Percentiles rank a stretch among this genome's conserved stretches.
phyloP scores from a whole-genome alignment of 2,113 vertebrate genomes.

The Cercopithecus mona region DNA sequence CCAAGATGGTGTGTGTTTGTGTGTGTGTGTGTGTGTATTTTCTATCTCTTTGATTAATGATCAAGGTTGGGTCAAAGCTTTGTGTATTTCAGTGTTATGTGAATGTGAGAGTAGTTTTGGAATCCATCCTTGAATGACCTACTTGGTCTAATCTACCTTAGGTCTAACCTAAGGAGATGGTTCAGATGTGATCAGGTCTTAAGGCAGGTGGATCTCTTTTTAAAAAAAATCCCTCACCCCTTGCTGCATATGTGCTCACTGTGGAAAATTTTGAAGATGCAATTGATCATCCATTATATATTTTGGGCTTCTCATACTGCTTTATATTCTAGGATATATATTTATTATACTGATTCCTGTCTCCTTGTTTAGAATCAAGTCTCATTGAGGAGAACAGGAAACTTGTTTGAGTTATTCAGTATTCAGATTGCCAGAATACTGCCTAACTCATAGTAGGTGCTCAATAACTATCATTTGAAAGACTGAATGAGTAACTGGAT shows the following conservation, averaged over 20 bases:
- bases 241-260: not conserved
- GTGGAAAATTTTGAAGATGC: not conserved
- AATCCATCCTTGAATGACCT: not conserved
- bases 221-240: not conserved
- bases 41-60: not conserved
- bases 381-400: not conserved
- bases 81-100: not conserved
- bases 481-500: not conserved
- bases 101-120: not conserved
- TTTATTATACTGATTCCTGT: not conserved
- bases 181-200: not conserved
- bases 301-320: not conserved
- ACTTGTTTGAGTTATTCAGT: not conserved
- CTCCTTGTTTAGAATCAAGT: not conserved
- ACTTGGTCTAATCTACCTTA: not conserved
- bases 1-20: too few species aligned
- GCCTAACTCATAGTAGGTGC: not conserved
- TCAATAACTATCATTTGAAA: not conserved
- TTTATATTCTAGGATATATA: not conserved
- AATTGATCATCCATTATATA: not conserved
- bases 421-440: not conserved
- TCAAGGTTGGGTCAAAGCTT: not conserved
- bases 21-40: not conserved
- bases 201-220: not conserved
- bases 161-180: not conserved